These are phyloP conservation scores for Epizoanthus ramosus DNA, from an alignment of 92 coral and sea anemone species.

Conservation along the genomic window DNA sequence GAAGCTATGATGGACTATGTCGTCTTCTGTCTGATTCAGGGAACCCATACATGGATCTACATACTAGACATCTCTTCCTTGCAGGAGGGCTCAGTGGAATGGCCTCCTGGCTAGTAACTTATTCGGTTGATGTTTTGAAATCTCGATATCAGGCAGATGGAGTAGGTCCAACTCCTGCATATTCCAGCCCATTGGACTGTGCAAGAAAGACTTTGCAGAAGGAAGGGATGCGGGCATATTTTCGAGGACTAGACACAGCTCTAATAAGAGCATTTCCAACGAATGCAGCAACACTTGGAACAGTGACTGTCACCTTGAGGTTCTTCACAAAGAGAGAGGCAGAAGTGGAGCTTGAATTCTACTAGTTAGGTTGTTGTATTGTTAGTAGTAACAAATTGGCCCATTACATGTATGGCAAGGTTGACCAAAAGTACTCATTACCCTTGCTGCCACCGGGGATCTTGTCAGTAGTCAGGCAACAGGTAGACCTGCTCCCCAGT, in stretches of 20 bases:
- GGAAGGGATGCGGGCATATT: constrained; percentile 75
- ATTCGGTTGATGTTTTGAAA: constrained; percentile 86
- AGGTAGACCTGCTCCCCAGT: too few relatives aligned
- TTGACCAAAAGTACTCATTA: too few relatives aligned
- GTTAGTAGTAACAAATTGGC: too few relatives aligned
- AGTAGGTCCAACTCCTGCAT: constrained; percentile 49
- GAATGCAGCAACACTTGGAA: constrained; percentile 94
- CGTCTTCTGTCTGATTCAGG: constrained; percentile 56
- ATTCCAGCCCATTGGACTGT: constrained; percentile 75
- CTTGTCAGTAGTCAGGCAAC: too few relatives aligned
- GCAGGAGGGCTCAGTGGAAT: constrained; percentile 94
- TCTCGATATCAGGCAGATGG: constrained; percentile 93
- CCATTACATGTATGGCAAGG: too few relatives aligned
- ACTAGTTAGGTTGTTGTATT: neutral
- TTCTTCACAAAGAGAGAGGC: constrained; percentile 59
- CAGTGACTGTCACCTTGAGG: constrained; percentile 83
- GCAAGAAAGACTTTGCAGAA: constrained; percentile 60
- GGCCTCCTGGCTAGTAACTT: constrained; percentile 81
- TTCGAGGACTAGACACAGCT: constrained; percentile 81
- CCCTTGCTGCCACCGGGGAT: too few relatives aligned
- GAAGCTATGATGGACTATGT: constrained; percentile 78
- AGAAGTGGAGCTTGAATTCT: constrained; percentile 57
- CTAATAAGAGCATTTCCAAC: constrained; percentile 90
- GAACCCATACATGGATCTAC: constrained; percentile 52
- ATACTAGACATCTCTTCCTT: constrained; percentile 63